Percentiles rank a stretch among this genome's conserved stretches.
Evolutionary conservation across 53 echinoderm and acorn worm species (phyloP).

Genomic region (Holothuria scabra): DNA sequence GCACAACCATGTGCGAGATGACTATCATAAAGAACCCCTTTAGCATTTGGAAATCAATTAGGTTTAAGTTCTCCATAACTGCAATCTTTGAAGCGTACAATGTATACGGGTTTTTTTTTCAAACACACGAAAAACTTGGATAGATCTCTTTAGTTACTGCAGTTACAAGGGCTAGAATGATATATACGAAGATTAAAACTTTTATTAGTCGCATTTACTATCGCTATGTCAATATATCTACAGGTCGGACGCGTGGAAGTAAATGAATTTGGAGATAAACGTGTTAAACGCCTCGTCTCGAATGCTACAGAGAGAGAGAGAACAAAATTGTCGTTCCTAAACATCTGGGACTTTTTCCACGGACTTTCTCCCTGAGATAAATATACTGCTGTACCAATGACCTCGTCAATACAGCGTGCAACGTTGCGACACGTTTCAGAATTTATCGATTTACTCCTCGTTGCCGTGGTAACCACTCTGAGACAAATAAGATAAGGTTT

Average conservation of each 20-base stretch:
- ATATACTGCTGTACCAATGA: slow-evolving; percentile 12
- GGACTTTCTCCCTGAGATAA: slow-evolving; percentile 40
- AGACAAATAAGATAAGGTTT: slow-evolving; percentile 15
- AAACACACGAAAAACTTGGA: no score
- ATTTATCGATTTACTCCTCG: slow-evolving; percentile 28
- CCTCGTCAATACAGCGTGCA: background rate
- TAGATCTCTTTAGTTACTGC: no score
- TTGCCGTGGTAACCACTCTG: slow-evolving; percentile 20
- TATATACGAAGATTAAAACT: no score
- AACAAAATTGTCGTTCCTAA: background rate
- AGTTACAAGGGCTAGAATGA: no score
- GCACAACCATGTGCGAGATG: no score
- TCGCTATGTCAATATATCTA: slow-evolving; percentile 10
- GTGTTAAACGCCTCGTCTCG: no score
- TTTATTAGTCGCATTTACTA: slow-evolving; percentile 34
- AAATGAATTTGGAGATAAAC: slow-evolving; percentile 26
- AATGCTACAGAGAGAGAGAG: no score
- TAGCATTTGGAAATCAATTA: no score
- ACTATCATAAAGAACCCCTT: no score
- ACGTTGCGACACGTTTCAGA: background rate
- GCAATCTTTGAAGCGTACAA: no score
- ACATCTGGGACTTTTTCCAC: slow-evolving; percentile 39
- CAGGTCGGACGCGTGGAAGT: slow-evolving; percentile 27
- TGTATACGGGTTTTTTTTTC: no score
- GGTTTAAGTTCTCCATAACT: no score